Evolutionary conservation across 2,888 invertebrate genomes (phyloP).

Genomic region (Gymnosoma rotundatum): DNA sequence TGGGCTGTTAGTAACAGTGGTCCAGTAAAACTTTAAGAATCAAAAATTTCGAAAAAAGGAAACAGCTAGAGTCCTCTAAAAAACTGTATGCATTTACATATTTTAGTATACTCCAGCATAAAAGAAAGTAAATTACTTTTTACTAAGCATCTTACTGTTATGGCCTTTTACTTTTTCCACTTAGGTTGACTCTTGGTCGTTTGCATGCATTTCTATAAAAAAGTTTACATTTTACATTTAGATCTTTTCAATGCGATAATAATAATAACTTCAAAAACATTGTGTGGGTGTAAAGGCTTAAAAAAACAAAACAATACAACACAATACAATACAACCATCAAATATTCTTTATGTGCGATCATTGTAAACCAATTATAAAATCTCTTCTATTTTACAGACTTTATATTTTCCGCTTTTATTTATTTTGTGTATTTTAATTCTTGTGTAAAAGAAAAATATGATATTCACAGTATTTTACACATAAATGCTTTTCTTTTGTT

Average conservation of each 20-base stretch:
- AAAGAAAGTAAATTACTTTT: not conserved
- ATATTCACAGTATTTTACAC: slow-evolving; percentile 54
- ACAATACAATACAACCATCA: slow-evolving; percentile 23
- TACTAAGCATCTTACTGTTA: not conserved
- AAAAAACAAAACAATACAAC: slow-evolving; percentile 3
- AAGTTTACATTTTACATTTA: slow-evolving; percentile 35
- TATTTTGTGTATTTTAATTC: slow-evolving; percentile 25
- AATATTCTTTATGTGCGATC: slow-evolving; percentile 43
- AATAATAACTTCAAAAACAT: slow-evolving; percentile 30
- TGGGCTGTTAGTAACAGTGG: no score
- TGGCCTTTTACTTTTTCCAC: not conserved
- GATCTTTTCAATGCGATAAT: slow-evolving; percentile 51
- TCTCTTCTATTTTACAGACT: slow-evolving; percentile 37
- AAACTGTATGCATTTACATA: no score
- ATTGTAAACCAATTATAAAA: slow-evolving; percentile 59
- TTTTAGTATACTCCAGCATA: not conserved
- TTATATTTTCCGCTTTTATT: slow-evolving; percentile 21
- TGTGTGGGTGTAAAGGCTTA: not conserved
- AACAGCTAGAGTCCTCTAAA: no score
- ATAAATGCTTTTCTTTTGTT: slow-evolving; percentile 62
- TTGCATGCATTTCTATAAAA: not conserved
- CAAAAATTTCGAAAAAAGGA: no score
- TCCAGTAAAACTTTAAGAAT: no score
- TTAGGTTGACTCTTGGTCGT: not conserved
- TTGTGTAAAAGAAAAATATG: not conserved